Conservation (phyloP, 2,113 vertebrate species). For the Elephas maximus region DNA sequence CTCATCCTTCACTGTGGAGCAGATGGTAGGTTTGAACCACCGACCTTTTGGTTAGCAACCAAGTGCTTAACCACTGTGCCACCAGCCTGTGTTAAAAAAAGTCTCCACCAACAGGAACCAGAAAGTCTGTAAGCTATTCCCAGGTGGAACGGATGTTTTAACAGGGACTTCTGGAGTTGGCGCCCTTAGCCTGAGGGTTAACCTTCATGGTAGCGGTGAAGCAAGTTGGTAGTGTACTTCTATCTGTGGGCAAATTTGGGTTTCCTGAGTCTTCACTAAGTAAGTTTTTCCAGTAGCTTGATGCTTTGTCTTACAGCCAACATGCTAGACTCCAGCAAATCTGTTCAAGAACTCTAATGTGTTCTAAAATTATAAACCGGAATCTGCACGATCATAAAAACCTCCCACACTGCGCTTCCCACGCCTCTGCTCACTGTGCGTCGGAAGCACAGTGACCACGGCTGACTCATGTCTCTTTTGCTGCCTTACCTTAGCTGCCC, state of each 20-base stretch:
- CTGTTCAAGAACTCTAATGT: constrained; percentile 54
- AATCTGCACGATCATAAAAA: constrained; percentile 17
- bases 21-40: no score
- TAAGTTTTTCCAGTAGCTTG: not conserved
- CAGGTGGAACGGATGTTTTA: not conserved
- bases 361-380: constrained; percentile 70
- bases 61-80: no score
- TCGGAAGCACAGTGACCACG: not conserved
- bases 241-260: not conserved
- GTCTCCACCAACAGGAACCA: not conserved
- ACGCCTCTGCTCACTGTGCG: not conserved
- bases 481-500: constrained; percentile 72
- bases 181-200: not conserved
- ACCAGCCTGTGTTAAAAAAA: no score
- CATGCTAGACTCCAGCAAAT: constrained; percentile 71
- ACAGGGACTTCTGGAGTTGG: not conserved
- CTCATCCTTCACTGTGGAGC: not conserved
- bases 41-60: no score
- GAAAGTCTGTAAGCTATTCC: not conserved
- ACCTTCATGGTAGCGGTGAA: not conserved
- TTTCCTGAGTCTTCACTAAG: constrained; percentile 49
- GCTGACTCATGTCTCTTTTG: not conserved
- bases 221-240: not conserved
- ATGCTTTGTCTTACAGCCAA: constrained; percentile 59
- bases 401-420: constrained; percentile 5